Conservation (phyloP, 1,140 invertebrate genomes). For the Heliconius hewitsoni region DNA sequence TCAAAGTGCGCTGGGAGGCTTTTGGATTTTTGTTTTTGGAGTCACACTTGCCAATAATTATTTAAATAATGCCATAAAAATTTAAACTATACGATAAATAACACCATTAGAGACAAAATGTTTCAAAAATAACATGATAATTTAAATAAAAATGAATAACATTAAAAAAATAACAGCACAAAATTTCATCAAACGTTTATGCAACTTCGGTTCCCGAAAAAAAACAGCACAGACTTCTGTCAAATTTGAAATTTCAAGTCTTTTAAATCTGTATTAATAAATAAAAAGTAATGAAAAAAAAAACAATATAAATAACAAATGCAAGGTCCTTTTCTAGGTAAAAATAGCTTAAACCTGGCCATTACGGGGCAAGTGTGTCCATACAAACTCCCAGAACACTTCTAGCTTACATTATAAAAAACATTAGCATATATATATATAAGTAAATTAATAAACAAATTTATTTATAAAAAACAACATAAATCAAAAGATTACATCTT, state of each 20-base stretch:
- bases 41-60: constrained; percentile 2
- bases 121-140: neutral
- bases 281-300: neutral
- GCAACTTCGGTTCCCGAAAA: neutral
- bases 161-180: neutral
- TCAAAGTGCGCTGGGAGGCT: constrained; percentile 19
- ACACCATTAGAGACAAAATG: neutral
- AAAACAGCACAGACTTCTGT: neutral
- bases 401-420: constrained; percentile 20
- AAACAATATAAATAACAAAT: neutral
- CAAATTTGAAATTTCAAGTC: neutral
- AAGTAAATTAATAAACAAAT: neutral
- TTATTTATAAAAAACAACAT: neutral
- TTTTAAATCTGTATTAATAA: neutral
- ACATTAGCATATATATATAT: neutral
- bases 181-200: neutral
- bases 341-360: constrained; percentile 1
- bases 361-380: constrained; percentile 18
- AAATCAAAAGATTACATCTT: neutral
- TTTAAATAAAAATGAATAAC: neutral
- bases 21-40: constrained; percentile 15
- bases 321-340: constrained; percentile 8
- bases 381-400: constrained; percentile 33
- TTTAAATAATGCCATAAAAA: neutral
- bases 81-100: neutral